Evolutionary conservation across 2,113 vertebrate species (phyloP).

Genomic region (Ammodramus savannarum): DNA sequence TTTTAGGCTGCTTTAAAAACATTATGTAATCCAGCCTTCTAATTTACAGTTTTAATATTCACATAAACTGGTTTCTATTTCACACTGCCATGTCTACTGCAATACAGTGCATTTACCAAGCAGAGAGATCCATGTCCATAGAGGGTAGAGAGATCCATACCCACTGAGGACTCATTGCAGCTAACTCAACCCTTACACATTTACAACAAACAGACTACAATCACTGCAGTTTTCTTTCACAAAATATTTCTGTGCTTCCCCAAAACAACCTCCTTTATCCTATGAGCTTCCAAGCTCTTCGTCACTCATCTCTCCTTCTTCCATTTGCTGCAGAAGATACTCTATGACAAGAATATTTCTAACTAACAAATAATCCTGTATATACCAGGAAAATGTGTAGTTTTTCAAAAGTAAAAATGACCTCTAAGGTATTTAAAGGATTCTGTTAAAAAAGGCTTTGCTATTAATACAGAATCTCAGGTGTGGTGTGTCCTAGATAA

Average conservation of each 20-base stretch:
- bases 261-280: background rate
- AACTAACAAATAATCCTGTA: background rate
- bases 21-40: background rate
- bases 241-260: background rate
- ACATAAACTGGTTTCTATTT: background rate
- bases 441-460: constrained; percentile 37
- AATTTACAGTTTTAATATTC: background rate
- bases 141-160: too few relatives aligned
- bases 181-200: background rate
- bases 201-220: background rate
- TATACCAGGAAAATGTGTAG: constrained; percentile 12
- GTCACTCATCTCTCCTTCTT: background rate
- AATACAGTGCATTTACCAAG: background rate
- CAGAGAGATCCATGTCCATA: background rate
- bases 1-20: background rate
- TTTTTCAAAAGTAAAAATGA: constrained; percentile 64
- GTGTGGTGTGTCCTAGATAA: constrained; percentile 69
- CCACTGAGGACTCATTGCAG: background rate
- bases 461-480: constrained; percentile 71
- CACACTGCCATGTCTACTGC: background rate
- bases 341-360: background rate
- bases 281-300: background rate
- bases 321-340: background rate
- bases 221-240: background rate
- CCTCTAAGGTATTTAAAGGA: constrained; percentile 66